A percentile compares a stretch with the other conserved stretches of the same genome.
These are phyloP conservation scores for Elachura formosa DNA, from an alignment of 2,113 vertebrate genomes.

Conservation along the genomic window DNA sequence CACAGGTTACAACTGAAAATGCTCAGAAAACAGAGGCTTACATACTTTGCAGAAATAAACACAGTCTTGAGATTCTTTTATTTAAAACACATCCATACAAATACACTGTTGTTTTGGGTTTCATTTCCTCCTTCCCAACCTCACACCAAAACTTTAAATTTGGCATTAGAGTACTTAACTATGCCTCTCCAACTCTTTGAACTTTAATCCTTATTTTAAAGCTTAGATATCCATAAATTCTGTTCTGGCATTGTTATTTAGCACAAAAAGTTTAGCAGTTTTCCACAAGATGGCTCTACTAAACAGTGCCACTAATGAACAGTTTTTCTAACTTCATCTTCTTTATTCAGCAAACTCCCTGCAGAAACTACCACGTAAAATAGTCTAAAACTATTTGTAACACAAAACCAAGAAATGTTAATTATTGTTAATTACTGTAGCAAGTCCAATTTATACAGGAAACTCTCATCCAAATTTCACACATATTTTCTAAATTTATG, in stretches of 20 bases:
- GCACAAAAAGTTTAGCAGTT: not conserved
- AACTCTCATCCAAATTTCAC: not conserved
- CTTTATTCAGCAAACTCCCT: not conserved
- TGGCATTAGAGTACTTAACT: not conserved
- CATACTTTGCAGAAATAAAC: not conserved
- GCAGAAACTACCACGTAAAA: not conserved
- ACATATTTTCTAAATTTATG: not conserved
- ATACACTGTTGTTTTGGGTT: not conserved
- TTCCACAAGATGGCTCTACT: slow-evolving; percentile 64
- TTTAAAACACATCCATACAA: not conserved
- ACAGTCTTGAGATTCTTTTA: not conserved
- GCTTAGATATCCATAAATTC: not conserved
- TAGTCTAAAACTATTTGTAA: not conserved
- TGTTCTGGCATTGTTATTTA: not conserved
- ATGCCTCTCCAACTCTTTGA: not conserved
- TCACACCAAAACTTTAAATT: not conserved
- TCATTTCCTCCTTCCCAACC: not conserved
- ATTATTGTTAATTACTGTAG: not conserved
- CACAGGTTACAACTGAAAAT: not conserved
- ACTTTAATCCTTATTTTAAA: not conserved
- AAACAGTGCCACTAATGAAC: not conserved
- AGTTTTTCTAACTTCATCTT: not conserved
- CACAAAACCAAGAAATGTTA: not conserved
- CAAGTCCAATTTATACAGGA: not conserved
- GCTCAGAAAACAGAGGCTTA: not conserved